Conservation (phyloP, 2,113 vertebrate genomes). For the Pyxicephalus adspersus region DNA sequence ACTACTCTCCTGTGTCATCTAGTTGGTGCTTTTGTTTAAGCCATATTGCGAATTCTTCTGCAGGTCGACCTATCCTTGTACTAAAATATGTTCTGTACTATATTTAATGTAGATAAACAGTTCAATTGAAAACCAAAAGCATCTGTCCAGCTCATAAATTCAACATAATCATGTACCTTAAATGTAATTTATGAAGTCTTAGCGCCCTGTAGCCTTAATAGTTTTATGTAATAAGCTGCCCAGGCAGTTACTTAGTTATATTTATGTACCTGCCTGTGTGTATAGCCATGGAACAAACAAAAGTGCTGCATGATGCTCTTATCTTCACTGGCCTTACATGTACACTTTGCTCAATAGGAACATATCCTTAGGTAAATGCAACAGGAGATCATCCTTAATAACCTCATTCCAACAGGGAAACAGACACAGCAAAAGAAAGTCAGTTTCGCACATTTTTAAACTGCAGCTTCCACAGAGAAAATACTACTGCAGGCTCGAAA, state of each 20-base stretch:
- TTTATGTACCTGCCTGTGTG: no score
- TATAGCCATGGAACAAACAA: background rate
- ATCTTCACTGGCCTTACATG: background rate
- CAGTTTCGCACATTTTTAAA: background rate
- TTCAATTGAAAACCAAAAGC: background rate
- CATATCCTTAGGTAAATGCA: background rate
- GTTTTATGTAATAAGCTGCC: slow-evolving; percentile 16
- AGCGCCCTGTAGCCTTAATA: background rate
- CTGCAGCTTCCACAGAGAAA: background rate
- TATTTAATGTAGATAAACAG: no score
- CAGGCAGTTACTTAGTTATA: background rate
- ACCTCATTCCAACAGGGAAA: background rate
- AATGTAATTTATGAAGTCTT: slow-evolving; percentile 14
- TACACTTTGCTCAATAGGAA: background rate
- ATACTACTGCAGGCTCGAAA: background rate
- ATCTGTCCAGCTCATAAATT: background rate
- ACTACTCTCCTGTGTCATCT: no score
- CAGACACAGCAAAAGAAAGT: background rate
- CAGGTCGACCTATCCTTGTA: no score
- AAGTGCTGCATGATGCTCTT: background rate
- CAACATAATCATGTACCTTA: slow-evolving; percentile 11
- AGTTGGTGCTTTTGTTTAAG: no score
- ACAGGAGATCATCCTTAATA: background rate
- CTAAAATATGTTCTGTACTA: no score
- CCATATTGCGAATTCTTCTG: no score